Percentiles rank a stretch among this genome's conserved stretches.
These are phyloP conservation scores for Pseudococcus longispinus DNA, from an alignment of 2,888 invertebrate genomes.

Conservation along the genomic window DNA sequence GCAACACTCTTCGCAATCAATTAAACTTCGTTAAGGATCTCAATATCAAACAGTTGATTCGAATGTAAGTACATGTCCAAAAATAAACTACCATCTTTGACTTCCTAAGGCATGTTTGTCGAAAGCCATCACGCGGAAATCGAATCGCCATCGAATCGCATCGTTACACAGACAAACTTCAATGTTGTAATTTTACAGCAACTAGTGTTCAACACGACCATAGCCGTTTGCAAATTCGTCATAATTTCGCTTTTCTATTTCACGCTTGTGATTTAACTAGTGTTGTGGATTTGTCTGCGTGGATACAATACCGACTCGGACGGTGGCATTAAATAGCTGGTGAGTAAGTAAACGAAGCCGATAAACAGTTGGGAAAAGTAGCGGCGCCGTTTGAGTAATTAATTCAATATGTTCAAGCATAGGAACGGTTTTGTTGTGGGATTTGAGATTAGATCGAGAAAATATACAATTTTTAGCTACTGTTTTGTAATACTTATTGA, in stretches of 20 bases:
- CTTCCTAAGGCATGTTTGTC: not conserved
- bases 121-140: not conserved
- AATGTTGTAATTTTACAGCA: not conserved
- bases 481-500: not conserved
- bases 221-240: not conserved
- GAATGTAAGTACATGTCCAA: not conserved
- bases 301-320: not conserved
- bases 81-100: not conserved
- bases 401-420: not conserved
- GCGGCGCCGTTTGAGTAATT: not conserved
- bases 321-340: not conserved
- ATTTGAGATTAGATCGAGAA: not conserved
- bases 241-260: conserved; percentile 9
- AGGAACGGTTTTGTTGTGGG: not conserved
- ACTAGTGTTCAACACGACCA: not conserved
- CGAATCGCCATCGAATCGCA: not conserved
- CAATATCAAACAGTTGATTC: not conserved
- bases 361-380: not conserved
- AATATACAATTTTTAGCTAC: not conserved
- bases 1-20: conserved; percentile 15
- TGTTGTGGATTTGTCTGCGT: not conserved
- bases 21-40: not conserved
- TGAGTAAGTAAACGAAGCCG: not conserved
- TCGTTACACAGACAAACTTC: not conserved
- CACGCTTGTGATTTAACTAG: not conserved